phyloP scores from a whole-genome alignment of 2,113 vertebrate species.

The Dissostichus mawsoni region DNA sequence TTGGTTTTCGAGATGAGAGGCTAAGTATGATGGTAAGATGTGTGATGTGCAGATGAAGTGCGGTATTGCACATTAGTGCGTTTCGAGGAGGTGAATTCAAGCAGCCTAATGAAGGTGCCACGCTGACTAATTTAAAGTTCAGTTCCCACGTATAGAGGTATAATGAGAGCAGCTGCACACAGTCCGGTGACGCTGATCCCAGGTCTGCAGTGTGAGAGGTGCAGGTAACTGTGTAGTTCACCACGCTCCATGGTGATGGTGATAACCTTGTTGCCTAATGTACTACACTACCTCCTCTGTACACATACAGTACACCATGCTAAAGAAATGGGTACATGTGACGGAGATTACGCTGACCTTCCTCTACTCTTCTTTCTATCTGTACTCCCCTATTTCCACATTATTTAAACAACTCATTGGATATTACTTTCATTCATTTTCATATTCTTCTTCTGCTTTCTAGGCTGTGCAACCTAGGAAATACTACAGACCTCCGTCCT shows the following conservation, averaged over 20 bases:
- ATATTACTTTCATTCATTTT: no score
- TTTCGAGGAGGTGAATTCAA: conserved; percentile 49
- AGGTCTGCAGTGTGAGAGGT: conserved; percentile 30
- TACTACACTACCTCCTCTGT: no score
- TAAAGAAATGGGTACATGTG: no score
- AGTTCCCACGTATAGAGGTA: conserved; percentile 43
- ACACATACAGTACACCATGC: no score
- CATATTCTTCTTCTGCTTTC: no score
- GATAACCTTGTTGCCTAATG: conserved; percentile 22
- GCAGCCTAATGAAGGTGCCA: conserved; percentile 68
- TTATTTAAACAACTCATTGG: no score
- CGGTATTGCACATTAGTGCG: conserved; percentile 44
- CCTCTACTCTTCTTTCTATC: no score
- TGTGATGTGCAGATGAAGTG: conserved; percentile 73
- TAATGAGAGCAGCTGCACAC: conserved; percentile 54
- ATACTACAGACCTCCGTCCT: no score
- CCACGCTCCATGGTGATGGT: not conserved
- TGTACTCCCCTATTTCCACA: no score
- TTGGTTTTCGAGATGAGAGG: conserved; percentile 69
- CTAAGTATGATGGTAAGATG: conserved; percentile 67
- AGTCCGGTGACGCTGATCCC: conserved; percentile 36
- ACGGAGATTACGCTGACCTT: no score
- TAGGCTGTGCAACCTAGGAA: no score
- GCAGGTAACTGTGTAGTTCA: conserved; percentile 3
- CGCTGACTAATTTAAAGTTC: conserved; percentile 67